Conservation (phyloP, 2,113 vertebrate genomes). For the Telmatochromis sp. region DNA sequence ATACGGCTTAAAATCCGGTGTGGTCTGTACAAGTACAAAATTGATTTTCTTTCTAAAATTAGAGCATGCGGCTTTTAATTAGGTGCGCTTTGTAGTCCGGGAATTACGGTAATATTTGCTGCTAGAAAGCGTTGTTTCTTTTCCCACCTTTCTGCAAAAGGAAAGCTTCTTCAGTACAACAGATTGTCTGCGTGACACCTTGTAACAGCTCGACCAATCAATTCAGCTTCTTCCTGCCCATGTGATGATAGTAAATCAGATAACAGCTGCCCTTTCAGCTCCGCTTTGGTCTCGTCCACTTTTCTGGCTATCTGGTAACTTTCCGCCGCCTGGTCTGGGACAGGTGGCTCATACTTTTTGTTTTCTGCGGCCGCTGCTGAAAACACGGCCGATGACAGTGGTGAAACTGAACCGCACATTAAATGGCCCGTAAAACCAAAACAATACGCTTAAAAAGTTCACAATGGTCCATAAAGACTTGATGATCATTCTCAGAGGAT, state of each 20-base stretch:
- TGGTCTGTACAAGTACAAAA: not conserved
- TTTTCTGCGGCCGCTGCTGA: not conserved
- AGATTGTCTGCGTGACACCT: not conserved
- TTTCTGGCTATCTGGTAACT: not conserved
- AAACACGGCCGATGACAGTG: not conserved
- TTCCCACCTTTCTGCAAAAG: not conserved
- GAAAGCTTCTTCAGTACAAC: not conserved
- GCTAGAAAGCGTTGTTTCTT: not conserved
- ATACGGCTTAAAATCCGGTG: not conserved
- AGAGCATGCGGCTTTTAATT: not conserved
- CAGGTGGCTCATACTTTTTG: not conserved
- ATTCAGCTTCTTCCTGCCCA: not conserved
- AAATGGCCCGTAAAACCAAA: not conserved
- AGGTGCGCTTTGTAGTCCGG: not conserved
- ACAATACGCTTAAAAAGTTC: not conserved
- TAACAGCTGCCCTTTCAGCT: not conserved
- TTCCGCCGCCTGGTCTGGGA: not conserved
- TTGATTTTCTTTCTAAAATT: not conserved
- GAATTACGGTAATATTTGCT: not conserved
- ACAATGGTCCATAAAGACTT: not conserved
- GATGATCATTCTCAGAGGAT: not conserved
- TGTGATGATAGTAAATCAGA: not conserved
- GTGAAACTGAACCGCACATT: not conserved
- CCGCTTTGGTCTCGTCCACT: not conserved
- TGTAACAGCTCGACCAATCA: not conserved